Evolutionary conservation across 2,797 vertebrate genomes (phyloP).

Genomic region (Lerista edwardsae): DNA sequence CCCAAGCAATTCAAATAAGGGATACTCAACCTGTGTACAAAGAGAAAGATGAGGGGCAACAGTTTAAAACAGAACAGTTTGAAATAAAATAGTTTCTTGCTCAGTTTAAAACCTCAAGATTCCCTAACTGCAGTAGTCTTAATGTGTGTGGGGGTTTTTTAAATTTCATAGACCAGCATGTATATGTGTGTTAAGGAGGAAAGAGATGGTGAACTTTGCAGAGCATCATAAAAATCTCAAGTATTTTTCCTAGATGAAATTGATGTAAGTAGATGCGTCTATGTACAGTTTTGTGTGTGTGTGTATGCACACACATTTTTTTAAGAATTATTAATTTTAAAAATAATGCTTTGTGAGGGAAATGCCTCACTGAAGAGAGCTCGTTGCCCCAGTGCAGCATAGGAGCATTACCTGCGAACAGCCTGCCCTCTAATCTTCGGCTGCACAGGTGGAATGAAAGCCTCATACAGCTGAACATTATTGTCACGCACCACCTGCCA

Average conservation of each 20-base stretch:
- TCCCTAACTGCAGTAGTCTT: too few species aligned
- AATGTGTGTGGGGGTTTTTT: too few species aligned
- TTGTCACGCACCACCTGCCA: too few species aligned
- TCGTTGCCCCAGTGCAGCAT: not conserved
- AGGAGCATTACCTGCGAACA: not conserved
- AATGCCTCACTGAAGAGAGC: slow-evolving; percentile 59
- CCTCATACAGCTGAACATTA: too few species aligned
- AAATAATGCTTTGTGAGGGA: slow-evolving; percentile 62
- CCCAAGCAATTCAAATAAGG: too few species aligned
- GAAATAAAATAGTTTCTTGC: too few species aligned
- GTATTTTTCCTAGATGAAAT: slow-evolving; percentile 65
- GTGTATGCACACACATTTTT: not conserved
- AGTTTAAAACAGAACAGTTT: too few species aligned
- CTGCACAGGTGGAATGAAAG: too few species aligned
- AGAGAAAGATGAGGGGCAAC: not conserved
- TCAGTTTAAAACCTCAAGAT: too few species aligned
- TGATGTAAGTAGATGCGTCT: slow-evolving; percentile 58
- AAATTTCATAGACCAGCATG: not conserved
- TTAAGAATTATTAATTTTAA: slow-evolving; percentile 43
- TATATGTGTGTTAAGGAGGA: not conserved
- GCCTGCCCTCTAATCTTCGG: not conserved
- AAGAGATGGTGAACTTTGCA: slow-evolving; percentile 44
- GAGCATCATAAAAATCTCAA: slow-evolving; percentile 58
- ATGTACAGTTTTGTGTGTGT: slow-evolving; percentile 68
- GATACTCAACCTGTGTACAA: too few species aligned